phyloP scores from a whole-genome alignment of 1,140 invertebrate genomes.

The Lasioglossum baleicum region DNA sequence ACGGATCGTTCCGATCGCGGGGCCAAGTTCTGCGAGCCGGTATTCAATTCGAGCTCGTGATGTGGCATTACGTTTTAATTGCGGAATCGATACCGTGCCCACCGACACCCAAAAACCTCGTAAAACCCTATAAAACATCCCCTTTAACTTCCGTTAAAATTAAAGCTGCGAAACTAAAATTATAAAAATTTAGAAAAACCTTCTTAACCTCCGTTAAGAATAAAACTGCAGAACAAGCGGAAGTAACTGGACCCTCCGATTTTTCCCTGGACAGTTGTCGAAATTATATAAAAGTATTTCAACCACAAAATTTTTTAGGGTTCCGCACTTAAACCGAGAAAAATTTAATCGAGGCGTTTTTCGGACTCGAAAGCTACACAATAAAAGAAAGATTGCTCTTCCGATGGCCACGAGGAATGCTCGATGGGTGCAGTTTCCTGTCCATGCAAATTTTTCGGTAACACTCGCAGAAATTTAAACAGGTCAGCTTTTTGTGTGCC shows the following conservation, averaged over 20 bases:
- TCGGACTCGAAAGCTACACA: not conserved
- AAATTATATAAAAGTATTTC: too few relatives aligned
- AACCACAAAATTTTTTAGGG: too few relatives aligned
- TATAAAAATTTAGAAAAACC: too few relatives aligned
- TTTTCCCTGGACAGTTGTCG: too few relatives aligned
- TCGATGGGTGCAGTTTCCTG: not conserved
- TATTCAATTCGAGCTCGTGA: not conserved
- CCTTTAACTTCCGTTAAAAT: too few relatives aligned
- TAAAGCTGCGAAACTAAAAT: too few relatives aligned
- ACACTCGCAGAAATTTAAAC: conserved; percentile 5
- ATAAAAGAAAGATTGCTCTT: not conserved
- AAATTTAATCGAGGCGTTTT: not conserved
- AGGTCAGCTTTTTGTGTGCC: not conserved
- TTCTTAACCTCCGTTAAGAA: too few relatives aligned
- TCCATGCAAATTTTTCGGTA: not conserved
- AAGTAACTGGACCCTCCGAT: too few relatives aligned
- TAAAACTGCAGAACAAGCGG: too few relatives aligned
- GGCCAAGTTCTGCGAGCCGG: not conserved
- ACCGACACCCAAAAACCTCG: not conserved
- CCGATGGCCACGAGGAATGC: not conserved
- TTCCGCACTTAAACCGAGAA: not conserved
- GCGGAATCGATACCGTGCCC: not conserved
- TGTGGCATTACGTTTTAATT: not conserved
- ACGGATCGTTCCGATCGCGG: conserved; percentile 29
- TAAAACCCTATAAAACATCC: too few relatives aligned